Evolutionary conservation across 1,140 invertebrate genomes (phyloP).

Genomic region (Lepidurus arcticus): DNA sequence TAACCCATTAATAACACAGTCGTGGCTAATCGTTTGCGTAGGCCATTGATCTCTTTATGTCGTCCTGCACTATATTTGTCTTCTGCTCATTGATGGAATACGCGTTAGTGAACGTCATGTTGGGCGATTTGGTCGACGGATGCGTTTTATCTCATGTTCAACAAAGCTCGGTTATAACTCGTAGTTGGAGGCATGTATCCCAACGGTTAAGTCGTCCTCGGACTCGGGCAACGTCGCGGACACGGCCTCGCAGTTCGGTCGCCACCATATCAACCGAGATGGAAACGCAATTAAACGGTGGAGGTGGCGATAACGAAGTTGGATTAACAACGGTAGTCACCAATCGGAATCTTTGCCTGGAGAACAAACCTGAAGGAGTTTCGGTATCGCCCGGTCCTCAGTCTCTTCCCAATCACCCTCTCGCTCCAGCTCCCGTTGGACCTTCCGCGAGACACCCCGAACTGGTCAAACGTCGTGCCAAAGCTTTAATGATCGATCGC

Average conservation of each 20-base stretch:
- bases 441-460: neutral
- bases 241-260: slow-evolving; percentile 35
- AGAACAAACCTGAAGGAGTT: neutral
- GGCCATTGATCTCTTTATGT: slow-evolving; percentile 38
- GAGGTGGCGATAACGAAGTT: slow-evolving; percentile 50
- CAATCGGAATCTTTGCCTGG: too few relatives aligned
- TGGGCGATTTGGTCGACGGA: slow-evolving; percentile 36
- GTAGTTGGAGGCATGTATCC: slow-evolving; percentile 48
- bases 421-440: slow-evolving; percentile 43
- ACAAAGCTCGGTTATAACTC: slow-evolving; percentile 33
- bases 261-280: slow-evolving; percentile 10
- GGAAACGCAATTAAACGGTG: slow-evolving; percentile 41
- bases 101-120: slow-evolving; percentile 43
- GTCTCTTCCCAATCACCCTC: neutral
- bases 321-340: slow-evolving; percentile 40
- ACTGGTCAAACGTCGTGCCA: slow-evolving; percentile 55
- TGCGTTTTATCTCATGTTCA: neutral
- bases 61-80: slow-evolving; percentile 40
- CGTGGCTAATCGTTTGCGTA: slow-evolving; percentile 13
- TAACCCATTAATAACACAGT: slow-evolving; percentile 5
- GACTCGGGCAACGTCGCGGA: slow-evolving; percentile 39
- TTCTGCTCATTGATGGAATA: slow-evolving; percentile 46
- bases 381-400: neutral
- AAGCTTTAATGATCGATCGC: slow-evolving; percentile 76
- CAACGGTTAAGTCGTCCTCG: slow-evolving; percentile 49